A percentile compares a stretch with the other conserved stretches of the same genome.
Conservation (phyloP, 1,140 invertebrate species). For the Mylabris phalerata region DNA sequence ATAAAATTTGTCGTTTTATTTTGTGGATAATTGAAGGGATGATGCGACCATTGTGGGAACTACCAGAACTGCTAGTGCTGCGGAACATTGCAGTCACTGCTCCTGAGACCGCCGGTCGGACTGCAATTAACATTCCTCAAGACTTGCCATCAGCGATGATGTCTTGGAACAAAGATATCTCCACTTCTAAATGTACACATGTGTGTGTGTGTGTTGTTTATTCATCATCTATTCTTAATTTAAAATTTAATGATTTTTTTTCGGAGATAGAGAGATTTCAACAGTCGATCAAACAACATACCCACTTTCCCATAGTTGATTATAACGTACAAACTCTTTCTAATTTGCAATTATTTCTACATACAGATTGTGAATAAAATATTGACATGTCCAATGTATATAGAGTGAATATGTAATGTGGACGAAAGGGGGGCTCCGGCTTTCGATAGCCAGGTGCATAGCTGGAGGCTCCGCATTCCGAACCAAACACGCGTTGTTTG, state of each 20-base stretch:
- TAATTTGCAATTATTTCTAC: neutral
- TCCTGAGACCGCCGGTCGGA: conserved; percentile 23
- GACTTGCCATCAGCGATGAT: conserved; percentile 33
- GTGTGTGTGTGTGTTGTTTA: conserved; percentile 20
- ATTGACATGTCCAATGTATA: too few species aligned
- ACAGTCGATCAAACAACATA: neutral
- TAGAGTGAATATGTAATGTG: neutral
- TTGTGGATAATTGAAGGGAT: too few species aligned
- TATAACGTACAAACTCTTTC: neutral
- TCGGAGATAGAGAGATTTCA: conserved; percentile 2
- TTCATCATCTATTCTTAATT: neutral
- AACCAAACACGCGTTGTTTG: conserved; percentile 36
- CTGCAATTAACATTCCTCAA: conserved; percentile 35
- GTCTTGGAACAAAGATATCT: conserved; percentile 35
- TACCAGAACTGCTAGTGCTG: too few species aligned
- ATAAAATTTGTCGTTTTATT: too few species aligned
- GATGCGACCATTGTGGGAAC: too few species aligned
- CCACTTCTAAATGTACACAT: neutral
- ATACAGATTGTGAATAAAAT: neutral
- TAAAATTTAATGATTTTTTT: neutral
- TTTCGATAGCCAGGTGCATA: conserved; percentile 31
- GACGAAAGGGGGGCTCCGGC: conserved; percentile 11
- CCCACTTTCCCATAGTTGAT: neutral
- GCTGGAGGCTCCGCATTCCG: conserved; percentile 36
- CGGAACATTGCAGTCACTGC: conserved; percentile 14